Conservation (phyloP, 1,140 invertebrate genomes). For the Ericerus pela region DNA sequence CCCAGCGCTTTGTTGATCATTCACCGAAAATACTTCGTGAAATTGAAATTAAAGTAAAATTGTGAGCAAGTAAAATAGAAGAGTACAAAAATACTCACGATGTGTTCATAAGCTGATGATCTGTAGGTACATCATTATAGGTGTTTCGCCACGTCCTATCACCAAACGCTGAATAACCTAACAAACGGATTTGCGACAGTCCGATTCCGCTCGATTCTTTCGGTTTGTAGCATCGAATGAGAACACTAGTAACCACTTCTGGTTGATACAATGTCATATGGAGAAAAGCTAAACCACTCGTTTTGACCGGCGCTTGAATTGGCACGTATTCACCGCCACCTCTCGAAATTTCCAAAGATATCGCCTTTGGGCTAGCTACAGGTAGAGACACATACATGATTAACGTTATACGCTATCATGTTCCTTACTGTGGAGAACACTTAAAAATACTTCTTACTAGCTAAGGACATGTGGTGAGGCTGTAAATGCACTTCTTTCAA, state of each 20-base stretch:
- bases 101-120: constrained; percentile 4
- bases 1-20: no score
- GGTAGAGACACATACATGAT: no score
- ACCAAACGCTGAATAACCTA: constrained; percentile 36
- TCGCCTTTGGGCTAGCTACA: constrained; percentile 71
- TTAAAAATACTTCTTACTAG: constrained; percentile 41
- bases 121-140: constrained; percentile 1
- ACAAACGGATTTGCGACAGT: constrained; percentile 66
- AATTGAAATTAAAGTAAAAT: no score
- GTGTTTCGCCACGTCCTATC: not conserved
- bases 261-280: constrained; percentile 62
- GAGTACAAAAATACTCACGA: constrained; percentile 6
- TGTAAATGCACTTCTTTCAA: constrained; percentile 78
- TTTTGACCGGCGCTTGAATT: constrained; percentile 54
- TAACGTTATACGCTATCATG: no score
- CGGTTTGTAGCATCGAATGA: constrained; percentile 57
- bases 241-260: constrained; percentile 39
- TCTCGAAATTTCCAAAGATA: constrained; percentile 60
- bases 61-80: no score
- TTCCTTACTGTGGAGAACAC: no score
- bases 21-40: no score
- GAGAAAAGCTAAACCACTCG: constrained; percentile 72
- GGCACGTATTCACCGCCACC: constrained; percentile 41
- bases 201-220: constrained; percentile 75
- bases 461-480: constrained; percentile 66